Base-by-base conservation (phyloP, 2,113 vertebrate genomes). In the Phalacrocorax aristotelis region DNA sequence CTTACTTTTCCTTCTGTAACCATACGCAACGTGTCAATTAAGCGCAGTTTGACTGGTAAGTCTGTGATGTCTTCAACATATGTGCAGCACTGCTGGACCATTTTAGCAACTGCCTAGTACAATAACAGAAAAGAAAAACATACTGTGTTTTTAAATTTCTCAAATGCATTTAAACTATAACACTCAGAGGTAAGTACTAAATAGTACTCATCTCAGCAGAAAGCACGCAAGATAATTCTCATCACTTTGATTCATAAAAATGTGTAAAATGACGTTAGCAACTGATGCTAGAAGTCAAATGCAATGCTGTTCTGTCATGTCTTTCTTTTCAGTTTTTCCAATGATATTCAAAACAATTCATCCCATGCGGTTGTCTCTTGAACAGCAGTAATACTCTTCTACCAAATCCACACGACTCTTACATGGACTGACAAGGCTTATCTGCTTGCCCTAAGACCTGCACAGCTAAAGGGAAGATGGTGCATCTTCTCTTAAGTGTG, bases 21-120 rank as follows among this genome's bases (percentile, higher is more conserved):
- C 57, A 99, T 99, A 57, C 99, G 98, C 85, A 99, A 98, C 1
- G 99, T 99, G 97, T 99, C 99, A 27, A 99, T 99, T 78, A 99
- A 98, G 69, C 98, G 98, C 95, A 99, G 98, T 97, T 99, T 99
- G 97, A 99, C 98, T 9, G 99, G 98, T 44, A 99, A 96, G 95
- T 99, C 99, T 94, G 98, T 99, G 94, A 99, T 92, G 82, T 99
- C 97, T 81, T 99, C 99, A 68, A 99, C 99, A 0, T 99, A 99
- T 75, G 99, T 98, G 97, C 99, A 99, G 97, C 99, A 99, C 97
- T 99, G 99, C 83, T 99, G 99, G 90, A 99, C 99, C 99, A 99
- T 99, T 98, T 99, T 99, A 92, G 99, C 99, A 97, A 99, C 99
- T 96, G 99, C 99, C 99, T 99, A 79, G 71, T 74, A 61, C 74